A percentile compares a stretch with the other conserved stretches of the same genome.
Conservation (phyloP, 2,888 invertebrate species). For the Acronicta aceris region DNA sequence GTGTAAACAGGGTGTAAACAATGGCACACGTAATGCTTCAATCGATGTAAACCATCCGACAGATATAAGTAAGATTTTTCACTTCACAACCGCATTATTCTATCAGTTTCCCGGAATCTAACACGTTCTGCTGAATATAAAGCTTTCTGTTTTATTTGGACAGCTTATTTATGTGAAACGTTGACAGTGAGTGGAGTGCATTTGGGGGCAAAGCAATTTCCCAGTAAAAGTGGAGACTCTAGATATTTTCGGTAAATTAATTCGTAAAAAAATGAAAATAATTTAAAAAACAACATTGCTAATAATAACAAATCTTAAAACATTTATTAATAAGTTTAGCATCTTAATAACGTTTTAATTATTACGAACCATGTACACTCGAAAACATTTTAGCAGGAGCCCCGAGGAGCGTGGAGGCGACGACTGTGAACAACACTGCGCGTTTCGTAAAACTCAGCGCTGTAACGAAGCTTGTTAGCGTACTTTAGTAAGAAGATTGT, state of each 20-base stretch:
- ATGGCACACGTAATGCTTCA: slow-evolving; percentile 44
- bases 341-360: slow-evolving; percentile 26
- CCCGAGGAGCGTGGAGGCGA: slow-evolving; percentile 50
- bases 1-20: slow-evolving; percentile 67
- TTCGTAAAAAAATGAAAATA: too few species aligned
- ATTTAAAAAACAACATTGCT: not conserved
- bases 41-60: slow-evolving; percentile 26
- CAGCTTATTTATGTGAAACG: slow-evolving; percentile 14
- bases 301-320: not conserved
- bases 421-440: slow-evolving; percentile 62
- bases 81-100: slow-evolving; percentile 49
- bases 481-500: slow-evolving; percentile 83
- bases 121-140: slow-evolving; percentile 34
- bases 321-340: slow-evolving; percentile 1
- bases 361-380: slow-evolving; percentile 65
- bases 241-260: too few species aligned
- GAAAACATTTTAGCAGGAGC: slow-evolving; percentile 71
- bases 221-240: too few species aligned
- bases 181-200: not conserved
- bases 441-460: slow-evolving; percentile 76
- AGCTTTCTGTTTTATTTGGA: slow-evolving; percentile 15
- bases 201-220: too few species aligned
- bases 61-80: slow-evolving; percentile 63
- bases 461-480: slow-evolving; percentile 86
- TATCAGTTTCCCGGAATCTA: slow-evolving; percentile 26